Percentiles rank a stretch among this genome's conserved stretches.
phyloP scores from a whole-genome alignment of 2,113 vertebrate genomes.

The Mesoclemmys tuberculata region DNA sequence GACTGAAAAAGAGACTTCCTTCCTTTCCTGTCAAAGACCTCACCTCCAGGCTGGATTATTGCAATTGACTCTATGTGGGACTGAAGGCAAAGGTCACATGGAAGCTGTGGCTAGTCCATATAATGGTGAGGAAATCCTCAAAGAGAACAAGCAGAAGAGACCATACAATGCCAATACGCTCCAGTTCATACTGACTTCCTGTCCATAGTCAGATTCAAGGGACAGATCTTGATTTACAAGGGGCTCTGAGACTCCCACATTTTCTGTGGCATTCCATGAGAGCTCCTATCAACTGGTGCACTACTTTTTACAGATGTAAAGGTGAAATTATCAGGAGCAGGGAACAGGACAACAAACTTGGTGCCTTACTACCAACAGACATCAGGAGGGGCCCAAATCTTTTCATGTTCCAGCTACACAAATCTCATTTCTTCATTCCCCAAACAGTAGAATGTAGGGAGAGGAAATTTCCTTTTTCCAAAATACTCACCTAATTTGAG shows the following conservation, averaged over 20 bases:
- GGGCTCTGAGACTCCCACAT: neutral
- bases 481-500: neutral
- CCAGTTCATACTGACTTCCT: neutral
- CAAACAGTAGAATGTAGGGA: neutral
- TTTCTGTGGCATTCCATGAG: neutral
- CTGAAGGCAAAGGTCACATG: neutral
- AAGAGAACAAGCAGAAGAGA: neutral
- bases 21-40: neutral
- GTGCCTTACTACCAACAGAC: neutral
- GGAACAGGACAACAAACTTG: neutral
- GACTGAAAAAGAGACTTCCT: neutral
- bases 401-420: neutral
- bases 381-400: neutral
- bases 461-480: neutral
- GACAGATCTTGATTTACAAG: neutral
- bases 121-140: neutral
- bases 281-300: neutral
- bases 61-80: accelerated
- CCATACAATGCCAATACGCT: neutral
- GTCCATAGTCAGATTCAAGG: neutral
- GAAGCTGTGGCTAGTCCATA: accelerated
- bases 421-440: accelerated
- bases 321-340: neutral
- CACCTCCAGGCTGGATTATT: neutral
- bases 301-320: neutral